phyloP scores from a whole-genome alignment of 2,888 invertebrate genomes.

The Gymnosoma rotundatum region DNA sequence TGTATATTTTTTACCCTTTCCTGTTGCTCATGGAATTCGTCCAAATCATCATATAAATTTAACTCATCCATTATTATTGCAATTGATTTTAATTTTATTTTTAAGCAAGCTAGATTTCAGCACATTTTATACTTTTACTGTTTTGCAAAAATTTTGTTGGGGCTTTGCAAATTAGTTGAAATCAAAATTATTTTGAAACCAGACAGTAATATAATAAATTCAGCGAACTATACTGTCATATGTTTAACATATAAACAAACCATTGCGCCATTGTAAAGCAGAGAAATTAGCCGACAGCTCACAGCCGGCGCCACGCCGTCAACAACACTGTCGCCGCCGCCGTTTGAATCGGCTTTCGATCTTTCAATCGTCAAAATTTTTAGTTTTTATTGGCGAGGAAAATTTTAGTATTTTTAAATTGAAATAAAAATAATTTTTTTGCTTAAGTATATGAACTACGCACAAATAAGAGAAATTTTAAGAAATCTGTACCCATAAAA shows the following conservation, averaged over 20 bases:
- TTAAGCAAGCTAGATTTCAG: not conserved
- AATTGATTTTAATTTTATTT: not conserved
- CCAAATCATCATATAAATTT: constrained; percentile 79
- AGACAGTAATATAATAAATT: not conserved
- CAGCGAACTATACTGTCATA: constrained; percentile 4
- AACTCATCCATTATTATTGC: constrained; percentile 73
- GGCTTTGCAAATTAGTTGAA: not conserved
- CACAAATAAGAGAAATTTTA: too few relatives aligned
- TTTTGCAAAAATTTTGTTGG: not conserved
- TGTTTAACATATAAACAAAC: constrained; percentile 33
- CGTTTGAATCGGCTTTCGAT: too few relatives aligned
- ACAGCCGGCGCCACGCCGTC: too few relatives aligned
- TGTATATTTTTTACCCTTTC: constrained; percentile 74
- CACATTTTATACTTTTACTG: not conserved
- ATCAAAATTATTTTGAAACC: not conserved
- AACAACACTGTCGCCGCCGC: too few relatives aligned
- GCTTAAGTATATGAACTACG: too few relatives aligned
- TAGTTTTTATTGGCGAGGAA: too few relatives aligned
- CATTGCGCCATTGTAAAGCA: constrained; percentile 16
- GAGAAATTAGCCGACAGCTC: too few relatives aligned
- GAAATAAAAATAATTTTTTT: too few relatives aligned
- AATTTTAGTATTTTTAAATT: too few relatives aligned
- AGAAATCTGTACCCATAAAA: too few relatives aligned
- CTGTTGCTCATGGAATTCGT: constrained; percentile 77
- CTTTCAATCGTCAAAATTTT: too few relatives aligned